These are phyloP conservation scores for Scaptomyza polygonia DNA, from an alignment of 2,888 invertebrate genomes.

Conservation along the genomic window DNA sequence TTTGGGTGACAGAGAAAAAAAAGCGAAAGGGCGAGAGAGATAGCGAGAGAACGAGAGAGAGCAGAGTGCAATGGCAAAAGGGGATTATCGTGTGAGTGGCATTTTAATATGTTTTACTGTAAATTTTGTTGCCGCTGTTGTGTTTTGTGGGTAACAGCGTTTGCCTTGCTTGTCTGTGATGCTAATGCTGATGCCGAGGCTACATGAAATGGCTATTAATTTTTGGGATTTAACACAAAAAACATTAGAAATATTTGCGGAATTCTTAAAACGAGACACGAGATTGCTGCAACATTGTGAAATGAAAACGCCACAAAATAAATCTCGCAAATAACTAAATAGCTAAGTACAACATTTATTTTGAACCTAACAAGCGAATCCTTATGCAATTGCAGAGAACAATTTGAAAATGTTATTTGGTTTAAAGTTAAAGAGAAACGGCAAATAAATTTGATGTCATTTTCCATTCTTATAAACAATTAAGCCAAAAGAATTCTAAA, in stretches of 20 bases:
- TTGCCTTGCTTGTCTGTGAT: conserved; percentile 37
- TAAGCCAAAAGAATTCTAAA: not conserved
- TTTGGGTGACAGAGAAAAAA: conserved; percentile 17
- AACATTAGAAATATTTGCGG: conserved; percentile 29
- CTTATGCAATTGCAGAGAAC: not conserved
- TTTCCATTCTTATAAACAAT: not conserved
- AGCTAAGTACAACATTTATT: not conserved
- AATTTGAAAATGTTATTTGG: not conserved
- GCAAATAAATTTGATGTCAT: not conserved
- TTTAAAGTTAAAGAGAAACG: no score
- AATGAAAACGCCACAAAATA: conserved; percentile 9
- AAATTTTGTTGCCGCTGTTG: conserved; percentile 53
- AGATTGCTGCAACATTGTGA: conserved; percentile 16
- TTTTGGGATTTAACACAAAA: conserved; percentile 50
- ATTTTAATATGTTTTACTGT: conserved; percentile 74
- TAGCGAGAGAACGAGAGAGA: not conserved
- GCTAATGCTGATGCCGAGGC: conserved; percentile 17
- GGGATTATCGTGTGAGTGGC: conserved; percentile 75
- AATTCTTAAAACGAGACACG: conserved; percentile 23
- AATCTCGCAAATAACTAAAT: not conserved
- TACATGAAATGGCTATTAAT: conserved; percentile 75
- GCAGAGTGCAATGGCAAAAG: conserved; percentile 26
- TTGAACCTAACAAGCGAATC: not conserved
- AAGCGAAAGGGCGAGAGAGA: not conserved
- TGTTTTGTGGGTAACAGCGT: conserved; percentile 35